Conservation (phyloP, 1,140 invertebrate species). For the Dysdera silvatica region DNA sequence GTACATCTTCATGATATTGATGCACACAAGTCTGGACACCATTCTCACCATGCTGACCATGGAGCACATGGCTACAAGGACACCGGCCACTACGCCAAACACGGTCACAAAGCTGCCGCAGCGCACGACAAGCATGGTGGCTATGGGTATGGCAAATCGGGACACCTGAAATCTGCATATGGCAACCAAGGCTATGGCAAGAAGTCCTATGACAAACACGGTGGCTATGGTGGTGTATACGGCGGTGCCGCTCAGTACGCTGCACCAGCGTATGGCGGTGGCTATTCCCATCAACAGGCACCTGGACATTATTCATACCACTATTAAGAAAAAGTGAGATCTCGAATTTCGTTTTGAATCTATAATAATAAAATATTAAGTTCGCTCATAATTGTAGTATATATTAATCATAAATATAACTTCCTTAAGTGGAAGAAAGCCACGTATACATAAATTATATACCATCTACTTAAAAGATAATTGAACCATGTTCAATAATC, state of each 20-base stretch:
- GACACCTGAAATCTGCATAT: conserved; percentile 13
- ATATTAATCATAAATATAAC: too few species aligned
- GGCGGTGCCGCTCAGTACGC: conserved; percentile 2
- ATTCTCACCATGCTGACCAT: conserved; percentile 9
- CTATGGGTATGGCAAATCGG: conserved; percentile 16
- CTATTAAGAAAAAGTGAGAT: too few species aligned
- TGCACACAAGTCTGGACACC: conserved; percentile 7
- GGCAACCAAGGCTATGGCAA: conserved; percentile 21
- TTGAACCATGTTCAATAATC: too few species aligned
- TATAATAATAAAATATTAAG: too few species aligned
- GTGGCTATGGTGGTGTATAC: neutral
- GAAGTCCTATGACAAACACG: conserved; percentile 6
- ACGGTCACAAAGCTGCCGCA: conserved; percentile 11
- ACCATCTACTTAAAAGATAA: too few species aligned
- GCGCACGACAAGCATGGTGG: conserved; percentile 11
- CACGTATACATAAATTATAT: too few species aligned
- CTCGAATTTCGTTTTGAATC: too few species aligned
- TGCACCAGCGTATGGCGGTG: neutral
- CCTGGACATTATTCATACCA: conserved; percentile 27
- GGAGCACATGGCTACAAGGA: conserved; percentile 15
- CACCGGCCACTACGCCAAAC: conserved; percentile 23
- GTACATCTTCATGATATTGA: conserved; percentile 22
- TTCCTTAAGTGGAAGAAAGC: too few species aligned
- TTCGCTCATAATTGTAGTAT: too few species aligned
- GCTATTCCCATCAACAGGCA: conserved; percentile 22